phyloP scores from a whole-genome alignment of 2,113 vertebrate genomes.

The Nothoprocta perdicaria region DNA sequence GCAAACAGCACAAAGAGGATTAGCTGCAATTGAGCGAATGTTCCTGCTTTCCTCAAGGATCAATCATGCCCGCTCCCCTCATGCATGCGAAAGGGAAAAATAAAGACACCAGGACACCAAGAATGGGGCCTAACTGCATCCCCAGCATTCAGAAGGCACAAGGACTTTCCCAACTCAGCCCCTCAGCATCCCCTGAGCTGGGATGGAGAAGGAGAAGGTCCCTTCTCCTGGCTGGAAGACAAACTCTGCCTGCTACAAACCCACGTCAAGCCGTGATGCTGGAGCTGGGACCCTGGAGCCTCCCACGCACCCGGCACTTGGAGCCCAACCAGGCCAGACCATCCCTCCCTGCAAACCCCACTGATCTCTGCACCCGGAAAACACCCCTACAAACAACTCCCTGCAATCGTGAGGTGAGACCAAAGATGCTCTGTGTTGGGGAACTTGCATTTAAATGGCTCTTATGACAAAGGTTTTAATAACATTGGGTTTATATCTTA shows the following conservation, averaged over 20 bases:
- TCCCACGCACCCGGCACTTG: background rate
- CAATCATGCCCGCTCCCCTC: fast-evolving
- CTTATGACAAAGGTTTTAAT: slow-evolving; percentile 53
- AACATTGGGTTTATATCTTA: slow-evolving; percentile 42
- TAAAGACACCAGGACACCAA: background rate
- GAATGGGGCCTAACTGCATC: fast-evolving
- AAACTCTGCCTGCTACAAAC: background rate
- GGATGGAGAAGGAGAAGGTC: background rate
- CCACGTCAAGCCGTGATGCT: fast-evolving
- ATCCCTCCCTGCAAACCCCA: background rate
- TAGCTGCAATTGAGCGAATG: background rate
- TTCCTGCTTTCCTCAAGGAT: background rate
- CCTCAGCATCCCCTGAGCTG: background rate
- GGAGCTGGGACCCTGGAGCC: background rate
- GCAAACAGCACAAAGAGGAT: background rate
- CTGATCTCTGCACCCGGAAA: background rate
- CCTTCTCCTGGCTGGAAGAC: background rate
- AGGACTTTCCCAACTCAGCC: background rate
- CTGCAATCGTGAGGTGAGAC: background rate
- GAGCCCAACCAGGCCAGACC: background rate
- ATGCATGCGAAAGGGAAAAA: background rate
- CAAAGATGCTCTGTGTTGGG: background rate
- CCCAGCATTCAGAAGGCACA: background rate
- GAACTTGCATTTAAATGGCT: slow-evolving; percentile 30
- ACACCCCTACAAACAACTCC: slow-evolving; percentile 3